phyloP scores from a whole-genome alignment of 2,797 vertebrate species.

The Emys orbicularis region DNA sequence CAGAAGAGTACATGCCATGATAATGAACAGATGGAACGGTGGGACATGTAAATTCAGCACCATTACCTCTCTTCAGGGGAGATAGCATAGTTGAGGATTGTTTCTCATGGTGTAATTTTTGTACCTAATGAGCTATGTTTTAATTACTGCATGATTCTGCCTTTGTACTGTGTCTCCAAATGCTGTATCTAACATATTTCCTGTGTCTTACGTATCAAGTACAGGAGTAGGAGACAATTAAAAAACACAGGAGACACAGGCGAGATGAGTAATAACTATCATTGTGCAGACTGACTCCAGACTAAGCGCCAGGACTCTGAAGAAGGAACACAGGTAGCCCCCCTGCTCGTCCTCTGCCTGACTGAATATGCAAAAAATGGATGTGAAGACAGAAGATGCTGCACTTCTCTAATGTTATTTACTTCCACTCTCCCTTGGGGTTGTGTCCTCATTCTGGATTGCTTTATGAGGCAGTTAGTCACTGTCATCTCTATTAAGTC shows the following conservation, averaged over 20 bases:
- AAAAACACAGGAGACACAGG: neutral
- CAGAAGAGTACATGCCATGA: neutral
- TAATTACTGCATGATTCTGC: neutral
- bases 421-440: neutral
- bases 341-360: neutral
- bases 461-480: neutral
- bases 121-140: neutral
- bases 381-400: neutral
- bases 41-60: neutral
- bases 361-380: neutral
- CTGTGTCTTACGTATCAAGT: neutral
- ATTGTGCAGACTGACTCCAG: neutral
- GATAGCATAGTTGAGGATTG: neutral
- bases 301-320: neutral
- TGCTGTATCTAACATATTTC: neutral
- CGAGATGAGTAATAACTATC: neutral
- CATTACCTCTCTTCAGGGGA: neutral
- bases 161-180: neutral
- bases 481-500: neutral
- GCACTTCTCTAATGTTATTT: neutral
- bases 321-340: neutral
- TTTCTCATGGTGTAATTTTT: neutral
- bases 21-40: neutral
- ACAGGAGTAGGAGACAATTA: neutral
- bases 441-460: neutral